Percentiles rank a stretch among this genome's conserved stretches.
phyloP scores from a whole-genome alignment of 2,888 invertebrate genomes.

The Eupithecia tripunctaria region DNA sequence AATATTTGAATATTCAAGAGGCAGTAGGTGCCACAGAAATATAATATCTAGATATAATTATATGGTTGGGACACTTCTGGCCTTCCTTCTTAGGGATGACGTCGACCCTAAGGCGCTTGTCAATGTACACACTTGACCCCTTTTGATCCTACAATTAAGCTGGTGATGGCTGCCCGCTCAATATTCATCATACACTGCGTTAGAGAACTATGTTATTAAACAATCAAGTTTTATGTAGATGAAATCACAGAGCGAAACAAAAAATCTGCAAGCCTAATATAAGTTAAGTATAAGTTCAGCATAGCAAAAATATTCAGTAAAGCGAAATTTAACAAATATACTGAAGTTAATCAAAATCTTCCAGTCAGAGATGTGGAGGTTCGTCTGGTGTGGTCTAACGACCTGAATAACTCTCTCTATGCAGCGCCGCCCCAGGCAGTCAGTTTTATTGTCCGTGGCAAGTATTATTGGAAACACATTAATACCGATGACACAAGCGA shows the following conservation, averaged over 20 bases:
- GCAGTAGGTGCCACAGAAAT: no score
- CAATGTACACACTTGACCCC: slow-evolving; percentile 84
- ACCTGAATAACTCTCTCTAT: slow-evolving; percentile 66
- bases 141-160: slow-evolving; percentile 84
- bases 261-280: neutral
- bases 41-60: no score
- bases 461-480: slow-evolving; percentile 79
- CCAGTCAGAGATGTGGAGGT: slow-evolving; percentile 36
- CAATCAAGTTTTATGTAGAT: slow-evolving; percentile 7
- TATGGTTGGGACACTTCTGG: slow-evolving; percentile 26
- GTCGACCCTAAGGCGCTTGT: slow-evolving; percentile 81
- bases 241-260: neutral
- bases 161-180: slow-evolving; percentile 65
- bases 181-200: slow-evolving; percentile 37
- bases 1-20: slow-evolving; percentile 5
- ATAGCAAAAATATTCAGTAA: neutral
- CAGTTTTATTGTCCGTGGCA: slow-evolving; percentile 76
- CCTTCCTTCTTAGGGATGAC: slow-evolving; percentile 68
- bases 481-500: slow-evolving; percentile 82
- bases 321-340: neutral
- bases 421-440: slow-evolving; percentile 73
- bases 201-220: slow-evolving; percentile 13
- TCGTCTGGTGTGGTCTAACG: slow-evolving; percentile 73
- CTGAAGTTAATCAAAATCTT: neutral
- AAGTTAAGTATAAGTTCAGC: neutral